Percentiles rank a stretch among this genome's conserved stretches.
phyloP scores from a whole-genome alignment of 2,797 vertebrate genomes.

The Martes flavigula region DNA sequence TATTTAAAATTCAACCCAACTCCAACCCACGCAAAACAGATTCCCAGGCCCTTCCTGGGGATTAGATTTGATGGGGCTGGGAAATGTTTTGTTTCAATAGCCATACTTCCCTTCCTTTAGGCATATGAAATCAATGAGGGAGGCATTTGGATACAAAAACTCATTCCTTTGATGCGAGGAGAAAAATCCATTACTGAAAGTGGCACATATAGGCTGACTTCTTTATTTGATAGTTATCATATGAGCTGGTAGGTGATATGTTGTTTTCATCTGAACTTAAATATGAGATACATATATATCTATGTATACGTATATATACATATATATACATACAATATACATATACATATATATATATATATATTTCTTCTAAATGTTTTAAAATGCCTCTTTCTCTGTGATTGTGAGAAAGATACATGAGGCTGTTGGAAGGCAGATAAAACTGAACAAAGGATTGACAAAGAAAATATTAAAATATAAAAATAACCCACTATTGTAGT shows the following conservation, averaged over 20 bases:
- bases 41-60: background rate
- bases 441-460: background rate
- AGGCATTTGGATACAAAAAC: background rate
- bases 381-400: background rate
- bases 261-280: background rate
- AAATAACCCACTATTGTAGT: background rate
- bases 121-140: background rate
- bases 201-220: background rate
- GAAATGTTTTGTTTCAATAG: background rate
- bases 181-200: background rate
- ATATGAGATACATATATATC: background rate
- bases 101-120: background rate
- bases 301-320: background rate
- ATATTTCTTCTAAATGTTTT: background rate
- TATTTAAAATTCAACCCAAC: background rate
- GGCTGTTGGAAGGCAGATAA: background rate
- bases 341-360: background rate
- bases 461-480: slow-evolving; percentile 16
- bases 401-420: slow-evolving; percentile 9
- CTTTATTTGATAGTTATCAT: background rate
- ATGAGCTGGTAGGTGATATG: background rate
- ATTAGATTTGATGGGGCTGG: background rate
- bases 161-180: background rate
- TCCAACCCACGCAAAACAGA: background rate
- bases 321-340: too few relatives aligned